Evolutionary conservation across 2,888 invertebrate species (phyloP).

Genomic region (Metallyticus violacea): DNA sequence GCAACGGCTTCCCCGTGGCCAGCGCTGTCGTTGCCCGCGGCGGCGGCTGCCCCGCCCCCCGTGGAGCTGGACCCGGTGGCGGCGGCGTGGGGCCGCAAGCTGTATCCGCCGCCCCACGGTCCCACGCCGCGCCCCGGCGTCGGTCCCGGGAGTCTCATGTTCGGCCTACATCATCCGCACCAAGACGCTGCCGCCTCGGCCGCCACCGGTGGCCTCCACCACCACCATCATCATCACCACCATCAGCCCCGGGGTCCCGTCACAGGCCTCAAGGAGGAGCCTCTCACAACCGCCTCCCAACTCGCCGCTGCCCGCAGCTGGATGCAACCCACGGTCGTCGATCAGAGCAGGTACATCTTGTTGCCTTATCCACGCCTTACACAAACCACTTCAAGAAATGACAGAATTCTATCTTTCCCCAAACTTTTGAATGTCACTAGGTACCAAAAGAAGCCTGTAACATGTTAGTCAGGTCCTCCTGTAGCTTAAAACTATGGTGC

Average conservation of each 20-base stretch:
- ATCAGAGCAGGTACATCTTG: constrained; percentile 51
- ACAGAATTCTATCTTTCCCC: no score
- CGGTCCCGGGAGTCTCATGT: constrained; percentile 68
- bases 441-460: no score
- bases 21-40: constrained; percentile 29
- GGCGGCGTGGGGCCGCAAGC: constrained; percentile 68
- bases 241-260: constrained; percentile 73
- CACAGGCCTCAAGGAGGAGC: constrained; percentile 78
- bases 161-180: constrained; percentile 44
- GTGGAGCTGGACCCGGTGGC: constrained; percentile 68
- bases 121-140: constrained; percentile 52
- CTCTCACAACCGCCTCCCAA: constrained; percentile 53
- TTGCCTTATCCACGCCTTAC: no score
- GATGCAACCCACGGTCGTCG: constrained; percentile 75
- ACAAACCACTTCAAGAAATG: no score
- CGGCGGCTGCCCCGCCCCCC: constrained; percentile 54
- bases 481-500: no score
- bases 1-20: constrained; percentile 54
- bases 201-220: constrained; percentile 39
- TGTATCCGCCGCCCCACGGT: constrained; percentile 67
- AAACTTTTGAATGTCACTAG: no score
- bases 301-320: constrained; percentile 64
- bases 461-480: no score
- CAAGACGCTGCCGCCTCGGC: constrained; percentile 37
- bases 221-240: constrained; percentile 51